Percentiles rank a stretch among this genome's conserved stretches.
Conservation (phyloP, 2,113 vertebrate species). For the Bujurquina vittata region DNA sequence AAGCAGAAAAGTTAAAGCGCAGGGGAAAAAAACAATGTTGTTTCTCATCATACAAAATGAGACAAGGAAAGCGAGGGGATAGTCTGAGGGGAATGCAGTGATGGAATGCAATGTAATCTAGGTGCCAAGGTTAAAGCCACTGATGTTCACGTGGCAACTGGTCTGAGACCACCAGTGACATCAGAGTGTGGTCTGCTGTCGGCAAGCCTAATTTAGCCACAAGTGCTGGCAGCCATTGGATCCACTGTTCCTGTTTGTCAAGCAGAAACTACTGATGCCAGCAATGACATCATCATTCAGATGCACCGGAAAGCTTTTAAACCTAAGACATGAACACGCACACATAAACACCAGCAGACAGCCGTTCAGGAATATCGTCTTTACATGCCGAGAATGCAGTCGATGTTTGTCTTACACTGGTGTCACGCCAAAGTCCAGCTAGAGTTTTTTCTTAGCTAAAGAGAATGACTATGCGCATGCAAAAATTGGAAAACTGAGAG, state of each 20-base stretch:
- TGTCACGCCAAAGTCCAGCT: conserved; percentile 14
- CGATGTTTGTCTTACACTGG: conserved; percentile 41
- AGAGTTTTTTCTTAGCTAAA: neutral
- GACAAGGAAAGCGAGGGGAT: conserved; percentile 8
- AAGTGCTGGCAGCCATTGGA: conserved; percentile 30
- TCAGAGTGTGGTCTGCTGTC: conserved; percentile 53
- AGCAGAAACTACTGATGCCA: conserved; percentile 52
- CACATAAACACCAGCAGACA: neutral
- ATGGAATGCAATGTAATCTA: conserved; percentile 49
- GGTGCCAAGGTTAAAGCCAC: conserved; percentile 73
- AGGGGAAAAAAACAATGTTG: neutral
- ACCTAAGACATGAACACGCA: conserved; percentile 49
- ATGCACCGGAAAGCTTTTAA: conserved; percentile 58
- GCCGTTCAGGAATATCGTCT: conserved; percentile 42
- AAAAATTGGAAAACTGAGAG: neutral
- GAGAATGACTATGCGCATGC: neutral
- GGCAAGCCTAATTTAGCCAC: conserved; percentile 61
- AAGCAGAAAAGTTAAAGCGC: neutral
- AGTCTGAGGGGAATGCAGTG: neutral
- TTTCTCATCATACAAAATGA: conserved; percentile 13
- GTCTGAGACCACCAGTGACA: conserved; percentile 68
- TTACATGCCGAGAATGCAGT: conserved; percentile 16
- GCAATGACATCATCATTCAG: conserved; percentile 59
- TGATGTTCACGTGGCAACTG: conserved; percentile 72
- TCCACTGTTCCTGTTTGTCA: conserved; percentile 73